phyloP scores from a whole-genome alignment of 2,113 vertebrate genomes.

The Caretta caretta region DNA sequence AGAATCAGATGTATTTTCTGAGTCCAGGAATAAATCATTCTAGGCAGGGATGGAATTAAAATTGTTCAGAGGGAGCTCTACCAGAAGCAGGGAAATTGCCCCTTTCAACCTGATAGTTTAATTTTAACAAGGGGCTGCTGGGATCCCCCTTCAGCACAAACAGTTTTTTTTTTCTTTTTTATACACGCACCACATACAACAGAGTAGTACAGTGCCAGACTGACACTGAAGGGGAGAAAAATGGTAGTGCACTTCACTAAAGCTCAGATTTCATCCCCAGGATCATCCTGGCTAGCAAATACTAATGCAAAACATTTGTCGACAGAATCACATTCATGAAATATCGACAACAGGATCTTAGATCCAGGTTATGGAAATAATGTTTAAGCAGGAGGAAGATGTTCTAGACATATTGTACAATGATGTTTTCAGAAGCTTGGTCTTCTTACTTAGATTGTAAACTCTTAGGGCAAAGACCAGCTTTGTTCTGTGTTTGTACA shows the following conservation, averaged over 20 bases:
- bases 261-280: neutral
- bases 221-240: neutral
- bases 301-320: neutral
- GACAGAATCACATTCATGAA: neutral
- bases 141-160: neutral
- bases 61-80: neutral
- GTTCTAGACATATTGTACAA: slow-evolving; percentile 17
- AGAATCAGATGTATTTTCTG: neutral
- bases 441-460: neutral
- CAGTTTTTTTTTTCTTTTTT: neutral
- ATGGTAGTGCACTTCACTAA: fast-evolving
- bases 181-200: too few relatives aligned
- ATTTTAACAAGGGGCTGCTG: neutral
- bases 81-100: neutral
- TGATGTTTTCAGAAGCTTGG: neutral
- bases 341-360: neutral
- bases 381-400: slow-evolving; percentile 4
- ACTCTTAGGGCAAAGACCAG: neutral
- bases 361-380: slow-evolving; percentile 5
- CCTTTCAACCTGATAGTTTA: neutral
- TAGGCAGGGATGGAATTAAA: neutral
- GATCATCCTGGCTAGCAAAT: neutral
- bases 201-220: neutral
- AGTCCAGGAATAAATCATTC: neutral
- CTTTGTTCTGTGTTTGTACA: neutral